Evolutionary conservation across 2,888 invertebrate genomes (phyloP).

Genomic region (Eulithis prunata): DNA sequence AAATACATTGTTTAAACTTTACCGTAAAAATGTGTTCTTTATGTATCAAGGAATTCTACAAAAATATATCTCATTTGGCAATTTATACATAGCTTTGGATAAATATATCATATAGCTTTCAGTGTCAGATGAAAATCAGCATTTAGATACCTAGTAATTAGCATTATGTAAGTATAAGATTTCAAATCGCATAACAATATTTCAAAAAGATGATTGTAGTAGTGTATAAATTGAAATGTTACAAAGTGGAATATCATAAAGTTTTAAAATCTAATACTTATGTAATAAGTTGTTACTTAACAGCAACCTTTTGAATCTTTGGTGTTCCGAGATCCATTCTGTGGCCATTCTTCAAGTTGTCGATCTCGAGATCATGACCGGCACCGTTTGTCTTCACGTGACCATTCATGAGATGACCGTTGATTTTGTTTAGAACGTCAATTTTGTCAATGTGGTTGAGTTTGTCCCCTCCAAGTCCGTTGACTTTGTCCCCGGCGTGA

Average conservation of each 20-base stretch:
- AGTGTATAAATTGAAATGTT: slow-evolving; percentile 45
- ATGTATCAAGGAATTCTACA: slow-evolving; percentile 70
- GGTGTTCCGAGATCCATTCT: slow-evolving; percentile 73
- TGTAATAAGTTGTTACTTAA: slow-evolving; percentile 59
- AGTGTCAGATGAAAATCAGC: slow-evolving; percentile 36
- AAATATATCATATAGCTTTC: slow-evolving; percentile 39
- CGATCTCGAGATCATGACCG: slow-evolving; percentile 45
- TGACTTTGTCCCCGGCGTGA: slow-evolving; percentile 46
- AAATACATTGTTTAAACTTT: slow-evolving; percentile 41
- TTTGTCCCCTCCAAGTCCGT: slow-evolving; percentile 49
- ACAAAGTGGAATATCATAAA: slow-evolving; percentile 73
- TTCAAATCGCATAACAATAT: slow-evolving; percentile 39
- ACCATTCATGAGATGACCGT: slow-evolving; percentile 45
- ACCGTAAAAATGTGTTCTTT: slow-evolving; percentile 50
- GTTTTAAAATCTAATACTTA: slow-evolving; percentile 60
- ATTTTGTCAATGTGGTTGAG: slow-evolving; percentile 43
- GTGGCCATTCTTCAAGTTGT: slow-evolving; percentile 57
- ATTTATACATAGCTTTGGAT: slow-evolving; percentile 60
- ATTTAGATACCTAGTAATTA: slow-evolving; percentile 16
- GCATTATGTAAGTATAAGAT: slow-evolving; percentile 23
- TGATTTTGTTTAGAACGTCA: slow-evolving; percentile 45
- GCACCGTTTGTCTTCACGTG: slow-evolving; percentile 48
- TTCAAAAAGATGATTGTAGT: slow-evolving; percentile 37
- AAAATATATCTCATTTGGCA: slow-evolving; percentile 82
- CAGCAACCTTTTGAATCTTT: slow-evolving; percentile 79